A percentile compares a stretch with the other conserved stretches of the same genome.
Evolutionary conservation across 2,113 vertebrate genomes (phyloP).

Genomic region (Nyctereutes procyonoides): DNA sequence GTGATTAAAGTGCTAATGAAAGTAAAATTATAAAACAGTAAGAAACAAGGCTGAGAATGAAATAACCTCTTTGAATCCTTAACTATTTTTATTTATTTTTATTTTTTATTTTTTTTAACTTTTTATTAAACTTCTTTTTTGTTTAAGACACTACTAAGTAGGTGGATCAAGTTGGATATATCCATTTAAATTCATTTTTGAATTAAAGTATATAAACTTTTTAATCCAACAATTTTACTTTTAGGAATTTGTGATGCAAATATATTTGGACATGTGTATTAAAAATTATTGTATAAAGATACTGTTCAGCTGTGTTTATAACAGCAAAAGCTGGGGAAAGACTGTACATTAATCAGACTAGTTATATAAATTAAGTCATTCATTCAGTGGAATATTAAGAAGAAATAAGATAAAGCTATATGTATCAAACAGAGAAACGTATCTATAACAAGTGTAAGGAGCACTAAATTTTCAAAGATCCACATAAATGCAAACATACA

Average conservation of each 20-base stretch:
- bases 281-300: neutral
- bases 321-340: neutral
- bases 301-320: neutral
- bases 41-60: neutral
- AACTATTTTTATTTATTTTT: neutral
- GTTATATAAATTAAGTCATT: neutral
- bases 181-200: neutral
- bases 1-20: constrained; percentile 1
- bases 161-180: neutral
- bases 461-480: neutral
- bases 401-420: neutral
- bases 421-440: neutral
- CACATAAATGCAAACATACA: neutral
- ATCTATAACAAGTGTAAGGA: neutral
- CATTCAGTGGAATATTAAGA: neutral
- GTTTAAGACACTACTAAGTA: neutral
- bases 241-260: neutral
- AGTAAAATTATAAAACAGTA: neutral
- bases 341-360: neutral
- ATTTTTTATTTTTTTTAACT: neutral
- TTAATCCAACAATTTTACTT: neutral
- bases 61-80: neutral
- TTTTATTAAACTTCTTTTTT: neutral
- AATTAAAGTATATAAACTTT: neutral
- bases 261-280: neutral